phyloP scores from a whole-genome alignment of 1,140 invertebrate species.

The Sinonovacula constricta region DNA sequence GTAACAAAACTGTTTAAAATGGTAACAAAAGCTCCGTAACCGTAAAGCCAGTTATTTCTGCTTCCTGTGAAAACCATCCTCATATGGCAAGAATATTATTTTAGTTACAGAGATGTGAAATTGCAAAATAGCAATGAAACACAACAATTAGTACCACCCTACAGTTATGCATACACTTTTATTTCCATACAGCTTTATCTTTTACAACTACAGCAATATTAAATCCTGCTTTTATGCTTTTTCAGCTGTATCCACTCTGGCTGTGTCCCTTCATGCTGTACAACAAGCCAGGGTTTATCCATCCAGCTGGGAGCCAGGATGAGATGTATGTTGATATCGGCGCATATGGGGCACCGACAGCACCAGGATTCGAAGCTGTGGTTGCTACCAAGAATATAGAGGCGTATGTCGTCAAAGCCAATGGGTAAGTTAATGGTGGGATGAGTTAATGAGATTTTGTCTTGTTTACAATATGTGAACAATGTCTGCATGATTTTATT shows the following conservation, averaged over 20 bases:
- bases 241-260: slow-evolving; percentile 90
- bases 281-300: slow-evolving; percentile 85
- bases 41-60: too few species aligned
- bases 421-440: slow-evolving; percentile 84
- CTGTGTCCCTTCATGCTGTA: slow-evolving; percentile 89
- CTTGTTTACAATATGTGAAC: too few species aligned
- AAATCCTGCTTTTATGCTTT: background rate
- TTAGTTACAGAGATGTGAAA: too few species aligned
- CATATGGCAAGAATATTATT: too few species aligned
- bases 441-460: too few species aligned
- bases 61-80: too few species aligned
- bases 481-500: too few species aligned
- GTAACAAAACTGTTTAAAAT: too few species aligned
- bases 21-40: too few species aligned
- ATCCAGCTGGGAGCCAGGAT: slow-evolving; percentile 78
- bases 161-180: background rate
- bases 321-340: slow-evolving; percentile 88
- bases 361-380: slow-evolving; percentile 82
- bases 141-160: background rate
- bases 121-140: too few species aligned
- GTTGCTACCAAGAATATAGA: slow-evolving; percentile 86
- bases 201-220: background rate
- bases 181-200: background rate
- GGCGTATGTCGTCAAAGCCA: slow-evolving; percentile 83
- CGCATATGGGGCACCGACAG: slow-evolving; percentile 87